Evolutionary conservation across 1,140 invertebrate genomes (phyloP), one percentile per base, ranked within the genome.

Genomic region (Rhizoglyphus robini): DNA sequence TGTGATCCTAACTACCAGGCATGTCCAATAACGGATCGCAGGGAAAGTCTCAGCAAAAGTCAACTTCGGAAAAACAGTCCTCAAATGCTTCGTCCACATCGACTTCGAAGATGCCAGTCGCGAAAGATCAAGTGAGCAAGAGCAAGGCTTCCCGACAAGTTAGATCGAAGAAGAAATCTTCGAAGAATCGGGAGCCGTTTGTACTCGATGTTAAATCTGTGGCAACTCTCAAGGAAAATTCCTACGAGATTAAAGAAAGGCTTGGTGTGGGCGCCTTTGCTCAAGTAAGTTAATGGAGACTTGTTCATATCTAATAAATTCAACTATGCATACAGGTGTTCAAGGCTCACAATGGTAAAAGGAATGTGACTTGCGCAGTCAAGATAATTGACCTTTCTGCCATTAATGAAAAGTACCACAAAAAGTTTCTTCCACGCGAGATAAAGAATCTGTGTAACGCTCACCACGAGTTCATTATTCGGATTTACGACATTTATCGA

Each of bases 401-500:
- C 25, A 68, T 68, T 31, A 4, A 13, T 38, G 65, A 59, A 2
- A 61, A 54, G 27, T 68, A 61, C 46, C 34, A 34, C 29, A 15
- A 18, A 57, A 68, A 68, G 38, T 68, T 67, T 57, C 36, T 68
- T 13, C 67, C 67, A 8, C 65, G 67, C 27, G 67, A 68, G 32
- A 30, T 68, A 27, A 36, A 29, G 23, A 49, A 54, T 25, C 38
- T 68, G 29, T 66, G 48, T 25, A 47, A 66, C 54, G 47, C 58
- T n/a, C 20, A 32, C 23, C 67, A 68, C 63, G 13, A 68, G 11
- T n/a, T 61, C 51, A 38, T 68, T 27, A 41, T 68, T 18, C 13
- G 51, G 4, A 54, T 68, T 20, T 68, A 46, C 31, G 67, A 68
- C 58, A 68, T 68, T 34, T 68, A 67, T 62, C 34, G 65, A 11